phyloP scores from a whole-genome alignment of 2,797 vertebrate genomes.

The Rhinogobio ventralis region DNA sequence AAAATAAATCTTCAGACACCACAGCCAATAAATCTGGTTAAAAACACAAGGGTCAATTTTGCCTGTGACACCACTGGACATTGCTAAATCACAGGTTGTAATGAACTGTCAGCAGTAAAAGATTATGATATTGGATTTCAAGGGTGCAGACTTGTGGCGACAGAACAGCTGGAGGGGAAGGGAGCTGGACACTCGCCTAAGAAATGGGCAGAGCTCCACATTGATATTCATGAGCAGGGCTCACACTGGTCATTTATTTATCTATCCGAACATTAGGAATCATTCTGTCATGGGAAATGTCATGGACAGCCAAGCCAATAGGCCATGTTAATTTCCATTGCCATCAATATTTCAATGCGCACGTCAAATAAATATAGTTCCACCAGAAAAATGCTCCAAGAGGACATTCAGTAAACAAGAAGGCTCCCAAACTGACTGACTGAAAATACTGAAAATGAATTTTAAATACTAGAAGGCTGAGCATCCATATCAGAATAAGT shows the following conservation, averaged over 20 bases:
- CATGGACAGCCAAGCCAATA: slow-evolving; percentile 6
- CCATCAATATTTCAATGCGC: slow-evolving; percentile 12
- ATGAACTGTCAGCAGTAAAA: slow-evolving; percentile 63
- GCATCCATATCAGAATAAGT: background rate
- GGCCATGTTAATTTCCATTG: slow-evolving; percentile 3
- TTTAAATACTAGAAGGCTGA: background rate
- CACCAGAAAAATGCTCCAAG: background rate
- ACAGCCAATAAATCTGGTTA: slow-evolving; percentile 53
- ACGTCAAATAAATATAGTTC: background rate
- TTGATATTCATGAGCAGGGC: slow-evolving; percentile 41
- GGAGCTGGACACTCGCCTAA: slow-evolving; percentile 54
- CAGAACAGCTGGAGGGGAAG: slow-evolving; percentile 59
- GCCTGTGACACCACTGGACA: slow-evolving; percentile 51
- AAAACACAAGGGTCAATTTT: slow-evolving; percentile 58
- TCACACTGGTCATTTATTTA: slow-evolving; percentile 30
- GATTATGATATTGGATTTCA: slow-evolving; percentile 60
- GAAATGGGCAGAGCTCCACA: slow-evolving; percentile 26
- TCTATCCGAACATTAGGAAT: slow-evolving; percentile 13
- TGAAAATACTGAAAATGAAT: background rate
- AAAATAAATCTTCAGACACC: slow-evolving; percentile 59
- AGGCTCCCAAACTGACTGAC: background rate
- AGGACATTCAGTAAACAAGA: background rate
- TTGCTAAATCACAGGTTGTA: slow-evolving; percentile 67
- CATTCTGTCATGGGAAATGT: slow-evolving; percentile 26
- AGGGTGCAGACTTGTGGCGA: slow-evolving; percentile 62